phyloP scores from a whole-genome alignment of 2,113 vertebrate species.

The Paracyprichromis sp. region DNA sequence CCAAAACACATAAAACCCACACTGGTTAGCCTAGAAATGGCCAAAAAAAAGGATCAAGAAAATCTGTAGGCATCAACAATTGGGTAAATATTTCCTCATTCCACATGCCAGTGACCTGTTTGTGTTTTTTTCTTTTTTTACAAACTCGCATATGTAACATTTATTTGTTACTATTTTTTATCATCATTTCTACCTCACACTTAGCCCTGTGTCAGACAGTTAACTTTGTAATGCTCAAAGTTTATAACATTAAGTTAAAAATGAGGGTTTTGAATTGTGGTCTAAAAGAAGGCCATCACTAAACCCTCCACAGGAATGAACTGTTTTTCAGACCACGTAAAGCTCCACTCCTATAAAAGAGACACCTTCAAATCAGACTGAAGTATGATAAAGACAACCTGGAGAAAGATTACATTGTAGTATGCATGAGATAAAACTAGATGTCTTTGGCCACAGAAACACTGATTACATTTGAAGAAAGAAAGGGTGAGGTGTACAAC shows the following conservation, averaged over 20 bases:
- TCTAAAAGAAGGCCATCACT: background rate
- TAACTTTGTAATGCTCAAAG: background rate
- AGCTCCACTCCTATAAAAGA: background rate
- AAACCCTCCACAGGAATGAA: background rate
- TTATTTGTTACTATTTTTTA: background rate
- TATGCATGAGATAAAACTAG: background rate
- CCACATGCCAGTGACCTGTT: background rate
- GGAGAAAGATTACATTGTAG: background rate
- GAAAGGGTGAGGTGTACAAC: background rate
- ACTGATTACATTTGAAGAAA: background rate
- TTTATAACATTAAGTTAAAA: background rate
- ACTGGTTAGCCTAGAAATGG: accelerated
- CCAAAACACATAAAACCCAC: background rate
- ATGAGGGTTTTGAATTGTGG: background rate
- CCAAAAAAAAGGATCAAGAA: background rate
- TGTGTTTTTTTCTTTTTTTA: background rate
- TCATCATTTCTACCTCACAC: background rate
- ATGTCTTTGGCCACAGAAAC: background rate
- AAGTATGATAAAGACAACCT: background rate
- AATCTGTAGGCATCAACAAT: background rate
- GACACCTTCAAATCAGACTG: background rate
- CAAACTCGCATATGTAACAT: background rate
- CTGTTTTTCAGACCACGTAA: background rate
- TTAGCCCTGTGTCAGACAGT: background rate
- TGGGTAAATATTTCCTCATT: background rate